Base-by-base conservation (phyloP, 2,888 invertebrate genomes). In the Xanthia icteritia region DNA sequence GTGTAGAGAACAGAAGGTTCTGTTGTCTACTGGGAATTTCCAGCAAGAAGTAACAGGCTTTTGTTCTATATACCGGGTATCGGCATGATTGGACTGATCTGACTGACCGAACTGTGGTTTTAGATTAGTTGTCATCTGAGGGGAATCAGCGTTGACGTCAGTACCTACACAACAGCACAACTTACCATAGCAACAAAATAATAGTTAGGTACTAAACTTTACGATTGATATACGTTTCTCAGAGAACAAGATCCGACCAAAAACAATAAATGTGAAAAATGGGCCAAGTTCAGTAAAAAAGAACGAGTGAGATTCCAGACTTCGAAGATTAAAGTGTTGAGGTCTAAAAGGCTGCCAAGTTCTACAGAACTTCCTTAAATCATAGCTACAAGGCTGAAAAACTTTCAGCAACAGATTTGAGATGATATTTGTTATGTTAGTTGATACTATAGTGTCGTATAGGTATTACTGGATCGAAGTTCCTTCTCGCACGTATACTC, bases 211-310 rank as follows among this genome's bases (percentile, higher is more conserved):
- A 13, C 27, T 13, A 31, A 31, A 66, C 20, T 45, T 31, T 31
- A 8, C 42, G 8, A 66, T 31, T 42, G 51, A 31, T 8, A n/a
- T 8, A 45, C 23, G 4, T n/a, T 58, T 36, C 56, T 58, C n/a
- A n/a, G 45, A 73, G 42, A 54, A 36, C n/a, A 42, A 58, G 23
- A 80, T 70, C 20, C 11, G 20, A 42, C 70, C 5, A 20, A 60
- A 80, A 80, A 36, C 60, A 45, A 45, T 80, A 71, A 80, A 63
- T 61, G 36, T 39, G 73, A 77, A 45, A 36, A 45, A 80, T 80
- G 23, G 20, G 17, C 11, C 36, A 77, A 71, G 36, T 77, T 77
- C n/a, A 3, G 27, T 71, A 17, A 17, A 36, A 42, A 20, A 20
- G 4, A 39, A 48, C 39, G 27, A 58, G 15, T 17, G 42, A 36